Evolutionary conservation across 2,888 invertebrate genomes (phyloP).

Genomic region (Nasonia oneida): DNA sequence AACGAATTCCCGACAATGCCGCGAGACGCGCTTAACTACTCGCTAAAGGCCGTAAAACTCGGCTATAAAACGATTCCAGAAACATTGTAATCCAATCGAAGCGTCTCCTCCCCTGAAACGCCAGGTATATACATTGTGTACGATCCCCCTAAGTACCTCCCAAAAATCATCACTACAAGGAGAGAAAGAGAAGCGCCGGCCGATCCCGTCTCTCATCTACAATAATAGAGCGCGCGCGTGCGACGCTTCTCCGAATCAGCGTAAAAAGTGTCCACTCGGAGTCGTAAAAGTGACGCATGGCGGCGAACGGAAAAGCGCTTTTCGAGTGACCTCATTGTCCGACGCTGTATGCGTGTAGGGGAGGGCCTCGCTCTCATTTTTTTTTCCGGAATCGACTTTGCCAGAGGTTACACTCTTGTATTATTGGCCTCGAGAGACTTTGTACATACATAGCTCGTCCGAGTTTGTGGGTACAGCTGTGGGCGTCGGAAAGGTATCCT

Average conservation of each 20-base stretch:
- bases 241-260: conserved; percentile 38
- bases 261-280: conserved; percentile 41
- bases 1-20: background rate
- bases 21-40: background rate
- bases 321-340: conserved; percentile 71
- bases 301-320: conserved; percentile 53
- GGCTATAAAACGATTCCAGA: conserved; percentile 20
- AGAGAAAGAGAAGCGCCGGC: background rate
- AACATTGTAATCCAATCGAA: conserved; percentile 27
- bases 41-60: conserved; percentile 17
- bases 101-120: background rate
- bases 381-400: conserved; percentile 8
- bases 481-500: conserved; percentile 29
- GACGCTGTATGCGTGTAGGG: conserved; percentile 63
- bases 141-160: background rate
- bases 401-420: background rate
- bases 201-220: background rate
- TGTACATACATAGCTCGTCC: background rate
- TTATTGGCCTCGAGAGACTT: conserved; percentile 13
- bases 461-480: background rate
- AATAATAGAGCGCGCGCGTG: background rate
- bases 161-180: background rate
- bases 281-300: conserved; percentile 42
- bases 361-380: conserved; percentile 19
- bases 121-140: background rate